Evolutionary conservation across 2,888 invertebrate genomes (phyloP).

Genomic region (Amiota communis): DNA sequence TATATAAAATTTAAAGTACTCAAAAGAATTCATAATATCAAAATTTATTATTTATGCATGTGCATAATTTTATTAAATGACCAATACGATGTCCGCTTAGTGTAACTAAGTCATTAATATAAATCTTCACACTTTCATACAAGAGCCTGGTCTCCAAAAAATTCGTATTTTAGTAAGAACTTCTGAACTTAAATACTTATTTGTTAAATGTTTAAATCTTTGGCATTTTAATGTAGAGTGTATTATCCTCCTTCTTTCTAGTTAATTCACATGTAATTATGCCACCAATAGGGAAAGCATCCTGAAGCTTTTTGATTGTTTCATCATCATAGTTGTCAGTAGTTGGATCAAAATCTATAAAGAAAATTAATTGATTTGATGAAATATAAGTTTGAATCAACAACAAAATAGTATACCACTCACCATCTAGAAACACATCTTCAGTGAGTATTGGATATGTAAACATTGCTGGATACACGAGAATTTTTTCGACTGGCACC

Average conservation of each 20-base stretch:
- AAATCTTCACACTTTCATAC: too few species aligned
- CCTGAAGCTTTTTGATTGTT: background rate
- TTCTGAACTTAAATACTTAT: background rate
- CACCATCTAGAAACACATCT: slow-evolving; percentile 62
- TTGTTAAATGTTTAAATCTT: background rate
- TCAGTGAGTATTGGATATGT: slow-evolving; percentile 63
- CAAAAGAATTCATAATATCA: too few species aligned
- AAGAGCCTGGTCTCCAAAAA: too few species aligned
- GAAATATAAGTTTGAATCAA: background rate
- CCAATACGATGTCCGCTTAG: too few species aligned
- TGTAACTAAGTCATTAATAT: too few species aligned
- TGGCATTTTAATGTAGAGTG: background rate
- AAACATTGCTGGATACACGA: slow-evolving; percentile 68
- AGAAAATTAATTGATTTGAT: slow-evolving; percentile 33
- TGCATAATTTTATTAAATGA: too few species aligned
- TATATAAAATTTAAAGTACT: too few species aligned
- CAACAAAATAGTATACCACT: background rate
- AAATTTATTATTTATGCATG: too few species aligned
- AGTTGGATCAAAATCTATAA: background rate
- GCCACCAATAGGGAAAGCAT: background rate
- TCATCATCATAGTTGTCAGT: background rate
- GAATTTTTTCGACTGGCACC: slow-evolving; percentile 62
- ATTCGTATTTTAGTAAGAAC: too few species aligned
- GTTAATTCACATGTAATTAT: slow-evolving; percentile 41
- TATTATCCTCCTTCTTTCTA: background rate